A percentile compares a stretch with the other conserved stretches of the same genome.
These are phyloP conservation scores for Cydia strobilella DNA, from an alignment of 1,140 invertebrate species.

Conservation along the genomic window DNA sequence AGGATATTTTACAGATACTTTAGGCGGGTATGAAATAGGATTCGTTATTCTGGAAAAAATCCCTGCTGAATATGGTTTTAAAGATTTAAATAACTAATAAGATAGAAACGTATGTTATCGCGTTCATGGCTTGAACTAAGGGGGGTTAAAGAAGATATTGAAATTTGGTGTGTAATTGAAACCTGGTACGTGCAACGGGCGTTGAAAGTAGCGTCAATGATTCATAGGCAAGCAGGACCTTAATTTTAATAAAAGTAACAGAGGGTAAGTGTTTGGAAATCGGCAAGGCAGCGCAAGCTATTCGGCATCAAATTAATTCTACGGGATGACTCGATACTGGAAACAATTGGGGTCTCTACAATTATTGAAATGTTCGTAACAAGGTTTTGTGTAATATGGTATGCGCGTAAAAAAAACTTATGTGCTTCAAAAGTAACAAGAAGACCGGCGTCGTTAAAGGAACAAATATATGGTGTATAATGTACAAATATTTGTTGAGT, in stretches of 20 bases:
- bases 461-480: neutral
- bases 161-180: slow-evolving; percentile 27
- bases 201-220: neutral
- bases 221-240: neutral
- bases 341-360: neutral
- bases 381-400: too few species aligned
- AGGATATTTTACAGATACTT: neutral
- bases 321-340: neutral
- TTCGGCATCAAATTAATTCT: neutral
- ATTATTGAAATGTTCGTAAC: too few species aligned
- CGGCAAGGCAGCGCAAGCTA: neutral
- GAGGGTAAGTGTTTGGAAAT: neutral
- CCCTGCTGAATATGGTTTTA: too few species aligned
- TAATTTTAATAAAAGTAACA: too few species aligned
- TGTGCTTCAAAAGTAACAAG: neutral
- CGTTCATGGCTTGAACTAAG: neutral
- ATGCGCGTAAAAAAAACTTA: too few species aligned
- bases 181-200: slow-evolving; percentile 19
- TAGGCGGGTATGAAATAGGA: too few species aligned
- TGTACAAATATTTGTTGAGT: slow-evolving; percentile 17
- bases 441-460: neutral
- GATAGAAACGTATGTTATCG: neutral
- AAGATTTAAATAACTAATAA: too few species aligned
- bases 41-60: too few species aligned
- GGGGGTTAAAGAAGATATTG: neutral